Evolutionary conservation across 53 echinoderm and acorn worm genomes (phyloP), one percentile per base, ranked within the genome.

Genomic region (Mesocentrotus franciscanus): DNA sequence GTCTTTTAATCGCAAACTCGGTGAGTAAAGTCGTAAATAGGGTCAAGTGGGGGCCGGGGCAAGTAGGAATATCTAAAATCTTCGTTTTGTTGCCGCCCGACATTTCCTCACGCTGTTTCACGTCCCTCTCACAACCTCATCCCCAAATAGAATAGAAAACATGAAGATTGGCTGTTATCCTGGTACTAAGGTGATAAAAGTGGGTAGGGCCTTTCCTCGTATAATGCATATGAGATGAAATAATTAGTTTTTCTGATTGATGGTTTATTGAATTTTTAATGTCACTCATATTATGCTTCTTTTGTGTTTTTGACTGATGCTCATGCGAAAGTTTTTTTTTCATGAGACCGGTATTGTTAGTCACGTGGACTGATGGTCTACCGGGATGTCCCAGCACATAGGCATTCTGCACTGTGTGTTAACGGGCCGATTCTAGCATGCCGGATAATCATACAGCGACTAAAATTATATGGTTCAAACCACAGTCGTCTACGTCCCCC

Each of bases 21-120:
- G 30, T 42, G 39, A 39, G 81, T 81, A 17, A 81, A 39, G 42
- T 33, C 16, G 18, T 81, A 81, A 81, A 81, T 18, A 81, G 42
- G 30, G 18, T 81, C 81, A 42, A 81, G 81, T 18, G 42, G 81
- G 42, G 81, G 81, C 42, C 42, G 81, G 42, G 81, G 36, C 7
- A 18, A 39, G 15, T 42, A 81, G 36, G 81, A 81, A 42, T 39
- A 81, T 76, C 32, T 27, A 30, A 76, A 76, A 76, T 33, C 13
- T 76, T 33, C 76, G 4, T 30, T 76, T 76, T 76, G 76, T 76
- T 76, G 76, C 76, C 76, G 32, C 30, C 30, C 75, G 75, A 75
- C 75, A 75, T 75, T 75, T 75, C 75, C 75, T 75, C 75, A 75
- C 29, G 30, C 76, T 76, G 30, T 33, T 76, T 76, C 30, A 76